Evolutionary conservation across 2,797 vertebrate species (phyloP).

Genomic region (Nasua narica): DNA sequence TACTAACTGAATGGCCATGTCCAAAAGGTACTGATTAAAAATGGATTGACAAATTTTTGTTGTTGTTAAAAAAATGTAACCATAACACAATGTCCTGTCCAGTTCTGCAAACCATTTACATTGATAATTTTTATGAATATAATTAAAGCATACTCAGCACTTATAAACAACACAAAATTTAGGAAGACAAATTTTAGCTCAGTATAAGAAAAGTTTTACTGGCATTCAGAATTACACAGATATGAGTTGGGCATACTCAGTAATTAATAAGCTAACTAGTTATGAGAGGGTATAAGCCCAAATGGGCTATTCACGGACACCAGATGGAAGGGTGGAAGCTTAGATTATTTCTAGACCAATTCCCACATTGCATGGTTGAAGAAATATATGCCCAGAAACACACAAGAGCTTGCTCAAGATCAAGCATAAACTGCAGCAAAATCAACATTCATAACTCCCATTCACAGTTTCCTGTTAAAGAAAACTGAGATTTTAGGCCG

Average conservation of each 20-base stretch:
- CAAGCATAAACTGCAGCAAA: not conserved
- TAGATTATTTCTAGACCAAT: not conserved
- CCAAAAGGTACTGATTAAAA: not conserved
- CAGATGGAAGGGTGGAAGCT: not conserved
- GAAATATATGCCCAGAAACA: not conserved
- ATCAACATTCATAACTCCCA: not conserved
- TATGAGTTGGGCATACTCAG: not conserved
- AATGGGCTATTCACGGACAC: not conserved
- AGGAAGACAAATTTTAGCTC: not conserved
- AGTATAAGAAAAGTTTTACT: not conserved
- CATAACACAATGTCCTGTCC: not conserved
- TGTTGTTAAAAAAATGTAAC: not conserved
- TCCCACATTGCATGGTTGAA: not conserved
- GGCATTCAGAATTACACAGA: not conserved
- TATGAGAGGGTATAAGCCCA: not conserved
- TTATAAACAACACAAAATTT: not conserved
- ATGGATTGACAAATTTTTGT: not conserved
- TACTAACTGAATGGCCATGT: not conserved
- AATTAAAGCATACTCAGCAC: not conserved
- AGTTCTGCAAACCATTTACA: not conserved
- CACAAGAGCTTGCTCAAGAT: not conserved
- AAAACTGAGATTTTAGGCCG: not conserved
- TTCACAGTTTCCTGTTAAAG: not conserved
- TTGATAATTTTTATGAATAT: not conserved
- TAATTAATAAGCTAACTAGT: not conserved